phyloP scores from a whole-genome alignment of 2,797 vertebrate genomes.

The Sebastes baramenuke region DNA sequence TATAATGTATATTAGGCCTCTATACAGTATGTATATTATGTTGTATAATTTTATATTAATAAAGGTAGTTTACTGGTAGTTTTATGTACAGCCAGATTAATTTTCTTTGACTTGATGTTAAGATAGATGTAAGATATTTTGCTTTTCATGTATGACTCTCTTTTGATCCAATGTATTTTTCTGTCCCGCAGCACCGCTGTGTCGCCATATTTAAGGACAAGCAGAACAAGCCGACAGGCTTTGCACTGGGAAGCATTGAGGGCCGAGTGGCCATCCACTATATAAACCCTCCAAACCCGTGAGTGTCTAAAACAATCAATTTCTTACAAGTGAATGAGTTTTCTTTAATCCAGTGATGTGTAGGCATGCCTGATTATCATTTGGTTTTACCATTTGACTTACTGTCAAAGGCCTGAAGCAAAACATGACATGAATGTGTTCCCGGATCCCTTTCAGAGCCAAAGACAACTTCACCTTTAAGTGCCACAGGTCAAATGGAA shows the following conservation, averaged over 20 bases:
- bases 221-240: conserved; percentile 98
- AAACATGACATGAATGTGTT: not conserved
- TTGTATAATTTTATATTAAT: not conserved
- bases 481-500: conserved; percentile 98
- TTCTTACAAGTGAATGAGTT: not conserved
- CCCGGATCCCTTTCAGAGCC: conserved; percentile 78
- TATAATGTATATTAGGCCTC: too few relatives aligned
- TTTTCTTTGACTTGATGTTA: not conserved
- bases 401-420: not conserved
- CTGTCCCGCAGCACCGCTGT: conserved; percentile 90
- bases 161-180: not conserved
- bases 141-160: not conserved
- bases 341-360: not conserved
- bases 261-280: conserved; percentile 98
- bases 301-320: conserved; percentile 70
- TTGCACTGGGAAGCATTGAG: conserved; percentile 98
- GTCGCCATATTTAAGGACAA: conserved; percentile 99
- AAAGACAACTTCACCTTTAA: conserved; percentile 99
- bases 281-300: conserved; percentile 98
- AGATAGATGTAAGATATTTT: not conserved
- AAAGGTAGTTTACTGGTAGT: not conserved
- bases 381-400: not conserved
- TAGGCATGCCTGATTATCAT: too few relatives aligned
- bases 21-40: too few relatives aligned
- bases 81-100: not conserved